These are phyloP conservation scores for Stenodema calcarata DNA, from an alignment of 2,888 invertebrate genomes.

Conservation along the genomic window DNA sequence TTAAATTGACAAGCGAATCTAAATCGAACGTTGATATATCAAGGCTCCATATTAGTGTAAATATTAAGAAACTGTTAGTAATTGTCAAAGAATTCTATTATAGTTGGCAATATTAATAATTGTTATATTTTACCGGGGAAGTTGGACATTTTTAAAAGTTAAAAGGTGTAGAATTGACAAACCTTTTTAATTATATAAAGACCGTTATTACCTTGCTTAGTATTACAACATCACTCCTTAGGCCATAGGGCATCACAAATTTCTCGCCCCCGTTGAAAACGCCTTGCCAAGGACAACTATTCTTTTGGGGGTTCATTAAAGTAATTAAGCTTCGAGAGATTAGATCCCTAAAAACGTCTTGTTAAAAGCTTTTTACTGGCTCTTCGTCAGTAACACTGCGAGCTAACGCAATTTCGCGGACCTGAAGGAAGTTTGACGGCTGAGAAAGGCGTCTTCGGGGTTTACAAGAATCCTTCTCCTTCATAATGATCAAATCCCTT, in stretches of 20 bases:
- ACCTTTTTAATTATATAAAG: too few species aligned
- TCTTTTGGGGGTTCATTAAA: constrained; percentile 29
- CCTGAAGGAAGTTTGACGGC: constrained; percentile 34
- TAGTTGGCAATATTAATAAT: too few species aligned
- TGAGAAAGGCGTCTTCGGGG: background rate
- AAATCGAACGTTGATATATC: too few species aligned
- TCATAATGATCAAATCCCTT: constrained; percentile 31
- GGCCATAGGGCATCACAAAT: background rate
- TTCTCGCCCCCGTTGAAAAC: background rate
- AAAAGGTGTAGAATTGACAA: too few species aligned
- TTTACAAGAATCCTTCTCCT: background rate
- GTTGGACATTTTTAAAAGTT: too few species aligned
- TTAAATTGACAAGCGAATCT: too few species aligned
- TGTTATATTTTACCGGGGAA: too few species aligned
- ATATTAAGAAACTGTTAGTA: too few species aligned
- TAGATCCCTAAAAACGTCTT: constrained; percentile 40
- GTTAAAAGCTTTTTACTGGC: constrained; percentile 33
- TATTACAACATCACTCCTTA: background rate
- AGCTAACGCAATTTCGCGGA: constrained; percentile 40
- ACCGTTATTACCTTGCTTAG: background rate
- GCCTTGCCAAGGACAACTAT: background rate
- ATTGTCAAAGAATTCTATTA: too few species aligned
- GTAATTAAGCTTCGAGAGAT: constrained; percentile 27
- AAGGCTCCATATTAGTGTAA: too few species aligned
- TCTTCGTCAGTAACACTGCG: constrained; percentile 18